Evolutionary conservation across 1,140 invertebrate species (phyloP).

Genomic region (Cydia fagiglandana): DNA sequence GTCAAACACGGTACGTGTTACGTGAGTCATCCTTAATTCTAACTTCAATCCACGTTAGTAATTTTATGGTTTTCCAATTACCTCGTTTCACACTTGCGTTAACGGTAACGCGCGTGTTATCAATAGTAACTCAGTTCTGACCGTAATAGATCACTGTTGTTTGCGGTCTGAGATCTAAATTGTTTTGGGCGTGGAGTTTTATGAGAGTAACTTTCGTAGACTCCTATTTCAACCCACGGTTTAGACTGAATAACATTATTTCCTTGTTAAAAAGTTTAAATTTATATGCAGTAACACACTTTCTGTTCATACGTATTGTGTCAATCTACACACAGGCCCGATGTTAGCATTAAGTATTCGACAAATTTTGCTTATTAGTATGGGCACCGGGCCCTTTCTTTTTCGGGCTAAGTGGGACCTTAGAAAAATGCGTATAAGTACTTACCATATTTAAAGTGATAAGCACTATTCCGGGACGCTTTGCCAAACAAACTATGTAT

Average conservation of each 20-base stretch:
- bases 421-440: neutral
- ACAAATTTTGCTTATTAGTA: neutral
- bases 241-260: neutral
- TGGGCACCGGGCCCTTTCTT: neutral
- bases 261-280: neutral
- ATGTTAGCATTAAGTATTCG: neutral
- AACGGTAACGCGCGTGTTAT: constrained; percentile 23
- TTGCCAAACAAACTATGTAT: too few relatives aligned
- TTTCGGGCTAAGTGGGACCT: neutral
- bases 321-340: constrained; percentile 20
- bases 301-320: neutral
- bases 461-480: too few relatives aligned
- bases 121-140: constrained; percentile 20
- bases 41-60: neutral
- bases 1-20: neutral
- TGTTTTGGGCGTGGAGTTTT: neutral
- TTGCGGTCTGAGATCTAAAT: constrained; percentile 25
- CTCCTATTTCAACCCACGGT: neutral
- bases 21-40: neutral
- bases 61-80: constrained; percentile 17
- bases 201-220: neutral
- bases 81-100: constrained; percentile 2
- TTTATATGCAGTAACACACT: neutral
- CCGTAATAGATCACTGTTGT: constrained; percentile 18
- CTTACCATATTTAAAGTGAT: neutral